A percentile compares a stretch with the other conserved stretches of the same genome.
Conservation (phyloP, 2,113 vertebrate species). For the Nesospiza acunhae region DNA sequence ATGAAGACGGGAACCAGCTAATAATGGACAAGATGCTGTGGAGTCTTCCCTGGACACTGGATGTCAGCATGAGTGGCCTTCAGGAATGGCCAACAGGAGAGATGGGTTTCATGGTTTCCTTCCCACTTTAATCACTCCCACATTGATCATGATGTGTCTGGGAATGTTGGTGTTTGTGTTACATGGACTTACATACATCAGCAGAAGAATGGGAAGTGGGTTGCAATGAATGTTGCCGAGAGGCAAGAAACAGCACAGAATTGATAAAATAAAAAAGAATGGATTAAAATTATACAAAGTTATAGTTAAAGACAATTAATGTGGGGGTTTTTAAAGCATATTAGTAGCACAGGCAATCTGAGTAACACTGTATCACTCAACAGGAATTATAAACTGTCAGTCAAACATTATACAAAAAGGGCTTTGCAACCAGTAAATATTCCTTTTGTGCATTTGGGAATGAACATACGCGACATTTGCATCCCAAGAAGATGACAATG, state of each 20-base stretch:
- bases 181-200: rapidly evolving
- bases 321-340: background rate
- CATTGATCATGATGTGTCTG: background rate
- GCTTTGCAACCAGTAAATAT: background rate
- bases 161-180: background rate
- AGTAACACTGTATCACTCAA: background rate
- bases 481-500: background rate
- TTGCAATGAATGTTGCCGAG: background rate
- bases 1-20: background rate
- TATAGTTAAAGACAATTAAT: background rate
- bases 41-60: background rate
- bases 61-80: rapidly evolving
- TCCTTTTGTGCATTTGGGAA: conserved; percentile 1
- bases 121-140: background rate
- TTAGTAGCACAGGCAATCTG: background rate
- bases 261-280: background rate
- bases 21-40: background rate
- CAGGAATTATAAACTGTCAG: background rate
- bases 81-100: background rate
- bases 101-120: background rate
- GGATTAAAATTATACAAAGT: background rate
- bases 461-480: background rate
- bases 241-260: background rate
- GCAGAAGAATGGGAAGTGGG: background rate
- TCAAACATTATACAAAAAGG: background rate